A percentile compares a stretch with the other conserved stretches of the same genome.
phyloP scores from a whole-genome alignment of 2,888 invertebrate species.

The Cataglyphis altisquamis region DNA sequence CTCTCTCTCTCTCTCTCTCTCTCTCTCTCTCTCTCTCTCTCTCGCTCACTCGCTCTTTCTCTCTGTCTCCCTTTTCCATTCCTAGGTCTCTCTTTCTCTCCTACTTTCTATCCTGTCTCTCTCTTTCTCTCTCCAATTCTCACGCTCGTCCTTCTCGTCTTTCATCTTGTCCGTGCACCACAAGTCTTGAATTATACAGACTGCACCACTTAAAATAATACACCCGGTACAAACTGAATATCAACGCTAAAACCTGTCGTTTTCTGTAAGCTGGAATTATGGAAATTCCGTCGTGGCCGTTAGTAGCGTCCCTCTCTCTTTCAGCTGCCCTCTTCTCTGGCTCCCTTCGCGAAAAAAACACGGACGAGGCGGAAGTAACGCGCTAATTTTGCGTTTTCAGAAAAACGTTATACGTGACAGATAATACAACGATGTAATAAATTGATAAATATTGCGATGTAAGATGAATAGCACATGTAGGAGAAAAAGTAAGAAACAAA shows the following conservation, averaged over 20 bases:
- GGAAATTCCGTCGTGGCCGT: conserved; percentile 80
- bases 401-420: background rate
- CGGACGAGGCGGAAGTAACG: conserved; percentile 44
- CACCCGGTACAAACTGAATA: conserved; percentile 85
- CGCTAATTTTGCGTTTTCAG: conserved; percentile 24
- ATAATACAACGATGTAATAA: background rate
- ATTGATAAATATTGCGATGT: background rate
- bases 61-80: conserved; percentile 53
- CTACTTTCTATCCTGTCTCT: conserved; percentile 42
- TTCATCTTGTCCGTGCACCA: conserved; percentile 65
- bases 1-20: conserved; percentile 50
- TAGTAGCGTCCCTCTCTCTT: conserved; percentile 58
- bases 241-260: conserved; percentile 86
- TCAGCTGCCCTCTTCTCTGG: conserved; percentile 63
- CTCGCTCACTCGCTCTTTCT: conserved; percentile 55
- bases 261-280: conserved; percentile 85
- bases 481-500: background rate
- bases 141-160: conserved; percentile 53
- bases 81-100: conserved; percentile 46
- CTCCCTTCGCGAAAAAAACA: conserved; percentile 57
- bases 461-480: background rate
- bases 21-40: conserved; percentile 54
- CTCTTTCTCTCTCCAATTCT: conserved; percentile 45
- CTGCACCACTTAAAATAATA: conserved; percentile 85
- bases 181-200: conserved; percentile 83